phyloP scores from a whole-genome alignment of 2,113 vertebrate species.

The Emydura subglobosa region DNA sequence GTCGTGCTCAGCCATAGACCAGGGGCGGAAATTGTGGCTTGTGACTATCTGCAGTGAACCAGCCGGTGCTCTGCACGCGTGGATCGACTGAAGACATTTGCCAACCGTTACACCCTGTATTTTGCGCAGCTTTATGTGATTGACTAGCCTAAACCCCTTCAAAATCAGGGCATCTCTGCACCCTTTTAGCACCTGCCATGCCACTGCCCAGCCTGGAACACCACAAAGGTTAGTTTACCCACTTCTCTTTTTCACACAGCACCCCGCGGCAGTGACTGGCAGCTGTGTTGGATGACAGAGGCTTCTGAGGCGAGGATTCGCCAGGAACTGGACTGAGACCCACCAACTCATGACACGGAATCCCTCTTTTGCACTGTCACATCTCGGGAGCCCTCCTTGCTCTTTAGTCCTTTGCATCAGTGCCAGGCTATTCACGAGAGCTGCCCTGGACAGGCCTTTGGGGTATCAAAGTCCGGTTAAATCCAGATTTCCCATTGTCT shows the following conservation, averaged over 20 bases:
- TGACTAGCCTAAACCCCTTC: not conserved
- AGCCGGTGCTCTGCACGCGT: no score
- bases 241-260: no score
- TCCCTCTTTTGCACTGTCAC: not conserved
- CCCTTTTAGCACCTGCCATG: not conserved
- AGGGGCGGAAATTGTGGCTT: not conserved
- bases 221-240: not conserved
- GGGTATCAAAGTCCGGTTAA: not conserved
- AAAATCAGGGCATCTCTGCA: not conserved
- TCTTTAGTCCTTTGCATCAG: not conserved
- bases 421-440: not conserved
- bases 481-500: not conserved
- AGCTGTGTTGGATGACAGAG: not conserved
- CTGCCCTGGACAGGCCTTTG: not conserved
- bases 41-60: no score
- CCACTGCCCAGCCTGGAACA: not conserved
- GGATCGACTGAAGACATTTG: not conserved
- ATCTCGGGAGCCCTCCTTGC: no score
- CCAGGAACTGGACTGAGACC: not conserved
- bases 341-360: no score
- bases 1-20: not conserved
- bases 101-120: not conserved
- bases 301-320: not conserved
- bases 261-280: not conserved
- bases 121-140: not conserved